Evolutionary conservation across 2,113 vertebrate genomes (phyloP), one percentile per base, ranked within the genome.

Genomic region (Leucoraja erinaceus): DNA sequence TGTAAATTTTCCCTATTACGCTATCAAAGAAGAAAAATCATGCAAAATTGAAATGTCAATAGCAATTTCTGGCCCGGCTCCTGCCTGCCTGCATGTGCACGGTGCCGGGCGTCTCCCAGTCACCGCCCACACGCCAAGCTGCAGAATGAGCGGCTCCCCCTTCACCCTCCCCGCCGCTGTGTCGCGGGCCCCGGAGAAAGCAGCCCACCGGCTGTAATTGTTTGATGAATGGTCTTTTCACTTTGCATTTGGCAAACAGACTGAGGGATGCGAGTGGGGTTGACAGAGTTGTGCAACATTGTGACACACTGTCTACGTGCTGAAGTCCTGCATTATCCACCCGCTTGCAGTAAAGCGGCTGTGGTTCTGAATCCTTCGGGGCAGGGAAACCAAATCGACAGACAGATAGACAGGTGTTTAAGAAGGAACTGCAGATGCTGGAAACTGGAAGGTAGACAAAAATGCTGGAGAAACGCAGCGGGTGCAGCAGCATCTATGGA

Each of bases 1-100:
- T 98, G 97, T 96, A 98, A 97, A 97, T 97, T 95, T 95, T 97
- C 95, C 96, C 96, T 95, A 95, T 96, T 97, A 97, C 96, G 95
- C 95, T 95, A 96, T 96, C 96, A 97, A 97, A 97, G 94, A 95
- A 96, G 95, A 96, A 94, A 94, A 94, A 95, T 79, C 94, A 94
- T 94, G 94, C 95, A 96, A 96, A 97, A 98, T 97, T 97, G 96
- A 98, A 98, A 98, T 97, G 97, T 98, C 98, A 98, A 96, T 97
- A 96, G 96, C 96, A 96, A 98, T 98, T 97, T 97, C 97, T 97
- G 97, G 96, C 96, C 96, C 38, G 3, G 38, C 38, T 95, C 94
- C 94, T 93, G 95, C 94, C 95, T 95, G 95, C 94, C 95, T 95
- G 95, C 95, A 95, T 95, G 95, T 95, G 94, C 96, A 96, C 93